A percentile compares a stretch with the other conserved stretches of the same genome.
These are phyloP conservation scores for Morpho helenor DNA, from an alignment of 2,888 invertebrate genomes.

Conservation along the genomic window DNA sequence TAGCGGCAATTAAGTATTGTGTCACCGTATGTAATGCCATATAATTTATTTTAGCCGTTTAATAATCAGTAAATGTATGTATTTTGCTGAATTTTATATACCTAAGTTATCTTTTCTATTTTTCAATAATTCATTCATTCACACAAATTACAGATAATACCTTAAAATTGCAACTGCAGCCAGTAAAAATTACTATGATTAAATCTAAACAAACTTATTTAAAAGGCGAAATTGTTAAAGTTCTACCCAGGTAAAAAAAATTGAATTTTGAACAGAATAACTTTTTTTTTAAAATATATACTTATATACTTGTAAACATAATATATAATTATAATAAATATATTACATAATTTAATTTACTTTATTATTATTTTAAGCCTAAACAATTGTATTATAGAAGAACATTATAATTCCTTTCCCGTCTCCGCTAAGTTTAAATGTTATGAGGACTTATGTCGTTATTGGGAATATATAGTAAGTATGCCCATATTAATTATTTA, in stretches of 20 bases:
- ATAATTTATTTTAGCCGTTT: neutral
- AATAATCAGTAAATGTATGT: neutral
- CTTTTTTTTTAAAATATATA: too few species aligned
- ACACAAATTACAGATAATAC: constrained; percentile 33
- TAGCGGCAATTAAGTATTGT: neutral
- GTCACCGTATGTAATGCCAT: too few species aligned
- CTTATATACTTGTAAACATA: too few species aligned
- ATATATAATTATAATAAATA: too few species aligned
- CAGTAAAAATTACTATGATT: constrained; percentile 55
- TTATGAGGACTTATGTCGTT: constrained; percentile 70
- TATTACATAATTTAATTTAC: neutral
- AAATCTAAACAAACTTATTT: constrained; percentile 37
- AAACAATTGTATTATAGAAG: constrained; percentile 58
- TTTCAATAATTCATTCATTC: too few species aligned
- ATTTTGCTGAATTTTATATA: constrained; percentile 19
- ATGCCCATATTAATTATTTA: neutral
- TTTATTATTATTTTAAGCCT: constrained; percentile 39
- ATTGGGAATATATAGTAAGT: constrained; percentile 77
- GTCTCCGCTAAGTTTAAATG: constrained; percentile 50
- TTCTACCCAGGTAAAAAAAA: constrained; percentile 58
- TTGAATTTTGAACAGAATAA: neutral
- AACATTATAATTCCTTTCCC: constrained; percentile 43
- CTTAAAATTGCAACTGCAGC: constrained; percentile 46
- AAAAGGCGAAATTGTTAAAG: constrained; percentile 56
- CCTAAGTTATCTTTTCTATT: too few species aligned